phyloP scores from a whole-genome alignment of 2,888 invertebrate species.

The Silvanus unidentatus region DNA sequence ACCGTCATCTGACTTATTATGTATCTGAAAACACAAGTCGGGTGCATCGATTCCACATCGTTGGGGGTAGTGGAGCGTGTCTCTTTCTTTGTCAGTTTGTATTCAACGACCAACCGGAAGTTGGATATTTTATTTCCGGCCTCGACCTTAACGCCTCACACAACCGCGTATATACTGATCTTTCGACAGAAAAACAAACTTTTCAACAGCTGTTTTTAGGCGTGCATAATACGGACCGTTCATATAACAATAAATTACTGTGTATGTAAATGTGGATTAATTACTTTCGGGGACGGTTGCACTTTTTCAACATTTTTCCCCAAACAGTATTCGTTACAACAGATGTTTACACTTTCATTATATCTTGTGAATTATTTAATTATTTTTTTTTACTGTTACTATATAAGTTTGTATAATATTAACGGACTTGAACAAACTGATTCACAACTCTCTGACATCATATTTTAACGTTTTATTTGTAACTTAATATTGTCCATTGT shows the following conservation, averaged over 20 bases:
- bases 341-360: too few species aligned
- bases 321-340: too few species aligned
- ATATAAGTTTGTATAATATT: too few species aligned
- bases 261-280: not conserved
- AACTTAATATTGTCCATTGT: too few species aligned
- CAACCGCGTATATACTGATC: not conserved
- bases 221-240: slow-evolving; percentile 2
- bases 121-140: slow-evolving; percentile 4
- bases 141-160: slow-evolving; percentile 3
- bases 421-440: too few species aligned
- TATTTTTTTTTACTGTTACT: too few species aligned
- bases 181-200: not conserved
- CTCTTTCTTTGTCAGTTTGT: slow-evolving; percentile 13
- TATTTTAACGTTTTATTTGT: too few species aligned
- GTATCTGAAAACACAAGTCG: slow-evolving; percentile 13
- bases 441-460: too few species aligned
- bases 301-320: too few species aligned
- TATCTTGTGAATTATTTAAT: too few species aligned
- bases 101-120: slow-evolving; percentile 3
- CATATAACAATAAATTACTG: slow-evolving; percentile 4
- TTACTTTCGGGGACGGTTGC: too few species aligned
- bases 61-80: slow-evolving; percentile 11
- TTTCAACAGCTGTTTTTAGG: slow-evolving; percentile 3
- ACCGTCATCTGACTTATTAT: slow-evolving; percentile 10
- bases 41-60: slow-evolving; percentile 3